Base-by-base conservation (phyloP, 2,113 vertebrate species). In the Fregetta grallaria region DNA sequence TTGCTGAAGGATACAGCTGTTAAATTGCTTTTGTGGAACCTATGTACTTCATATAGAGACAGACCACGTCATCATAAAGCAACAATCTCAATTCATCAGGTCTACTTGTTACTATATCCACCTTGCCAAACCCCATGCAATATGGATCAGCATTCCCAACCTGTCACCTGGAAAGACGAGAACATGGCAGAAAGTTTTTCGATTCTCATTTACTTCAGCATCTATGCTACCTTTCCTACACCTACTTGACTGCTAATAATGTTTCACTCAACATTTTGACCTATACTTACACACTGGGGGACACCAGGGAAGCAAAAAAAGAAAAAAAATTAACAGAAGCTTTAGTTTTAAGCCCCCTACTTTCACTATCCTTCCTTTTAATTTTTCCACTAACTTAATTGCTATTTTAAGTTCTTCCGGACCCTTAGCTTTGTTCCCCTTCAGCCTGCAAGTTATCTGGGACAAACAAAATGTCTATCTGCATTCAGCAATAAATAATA, bases 221-320 rank as follows among this genome's bases (percentile, higher is more conserved):
- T 18, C 71, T 29, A 10, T 3, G 10, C 27, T 44, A 11, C 22
- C 38, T 23, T 19, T 52, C 53, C 12, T 7, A 42, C 36, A 49
- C 8, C 22, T 13, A 36, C 11, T 0, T 19, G 14, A n/a, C 9
- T 53, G 40, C 56, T n/a, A 42, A 4, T 8, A 11, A 16, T 1
- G 2, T 19, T 42, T 19, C n/a, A 36, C 19, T 34, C 19, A 45
- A 25, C 5, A 11, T 68, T 74, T 9, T 58, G 40, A 61, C 40
- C 27, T 30, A 14, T 8, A 12, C 15, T 65, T 36, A 61, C 9
- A 23, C 17, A 8, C 10, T 12, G 30, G 9, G n/a, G 11, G 25
- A 65, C 12, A 42, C 10, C 9, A 58, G 25, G 9, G 22, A 34
- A 75, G 32, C 8, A 56, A 63, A 4, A 55, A 3, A 34, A 66